Evolutionary conservation across 2,888 invertebrate species (phyloP).

Genomic region (Lordiphosa fenestrarum): DNA sequence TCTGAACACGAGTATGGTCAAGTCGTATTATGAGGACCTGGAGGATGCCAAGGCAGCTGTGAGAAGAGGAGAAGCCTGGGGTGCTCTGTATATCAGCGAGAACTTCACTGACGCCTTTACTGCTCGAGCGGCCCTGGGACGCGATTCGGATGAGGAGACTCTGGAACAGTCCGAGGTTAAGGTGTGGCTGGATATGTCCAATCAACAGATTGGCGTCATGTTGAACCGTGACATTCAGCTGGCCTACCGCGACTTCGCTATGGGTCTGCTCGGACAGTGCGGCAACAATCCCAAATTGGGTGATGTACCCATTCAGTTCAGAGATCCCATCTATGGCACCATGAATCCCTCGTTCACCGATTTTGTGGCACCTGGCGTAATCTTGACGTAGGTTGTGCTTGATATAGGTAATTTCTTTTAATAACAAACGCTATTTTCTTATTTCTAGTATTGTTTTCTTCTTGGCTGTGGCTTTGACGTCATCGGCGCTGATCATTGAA

Average conservation of each 20-base stretch:
- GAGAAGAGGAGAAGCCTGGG: constrained; percentile 90
- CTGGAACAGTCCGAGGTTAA: constrained; percentile 92
- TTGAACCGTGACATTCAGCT: constrained; percentile 92
- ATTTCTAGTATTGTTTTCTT: constrained; percentile 93
- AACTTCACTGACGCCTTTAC: constrained; percentile 94
- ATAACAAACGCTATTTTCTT: constrained; percentile 7
- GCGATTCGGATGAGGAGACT: constrained; percentile 92
- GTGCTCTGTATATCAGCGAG: constrained; percentile 91
- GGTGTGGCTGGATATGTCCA: constrained; percentile 96
- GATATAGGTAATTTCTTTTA: neutral
- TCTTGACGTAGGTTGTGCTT: constrained; percentile 88
- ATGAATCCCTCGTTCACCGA: constrained; percentile 96
- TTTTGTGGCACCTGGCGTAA: constrained; percentile 97
- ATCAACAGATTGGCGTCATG: constrained; percentile 96
- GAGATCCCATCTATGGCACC: constrained; percentile 92
- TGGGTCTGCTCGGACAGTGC: constrained; percentile 86
- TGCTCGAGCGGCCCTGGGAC: constrained; percentile 88
- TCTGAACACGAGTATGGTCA: constrained; percentile 87
- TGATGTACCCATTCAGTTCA: constrained; percentile 93
- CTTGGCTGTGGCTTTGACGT: constrained; percentile 96
- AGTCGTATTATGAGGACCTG: constrained; percentile 85
- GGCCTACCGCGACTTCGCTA: constrained; percentile 92
- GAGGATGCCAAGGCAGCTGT: constrained; percentile 88
- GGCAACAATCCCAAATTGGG: constrained; percentile 91
- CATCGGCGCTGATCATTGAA: constrained; percentile 94